A percentile compares a stretch with the other conserved stretches of the same genome.
phyloP scores from a whole-genome alignment of 1,140 invertebrate genomes.

The Micrasema longulum region DNA sequence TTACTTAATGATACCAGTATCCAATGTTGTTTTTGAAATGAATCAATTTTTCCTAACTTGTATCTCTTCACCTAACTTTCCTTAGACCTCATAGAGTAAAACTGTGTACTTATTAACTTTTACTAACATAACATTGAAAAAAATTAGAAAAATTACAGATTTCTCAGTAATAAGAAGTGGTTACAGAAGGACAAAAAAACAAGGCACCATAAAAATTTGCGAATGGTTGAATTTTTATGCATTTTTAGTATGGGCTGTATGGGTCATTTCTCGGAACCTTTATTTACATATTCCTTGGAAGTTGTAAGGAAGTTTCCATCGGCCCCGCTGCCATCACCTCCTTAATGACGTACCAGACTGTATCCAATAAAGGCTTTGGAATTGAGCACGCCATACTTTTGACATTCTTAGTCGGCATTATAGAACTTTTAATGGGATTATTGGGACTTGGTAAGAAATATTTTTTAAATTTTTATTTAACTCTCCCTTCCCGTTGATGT shows the following conservation, averaged over 20 bases:
- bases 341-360: conserved; percentile 81
- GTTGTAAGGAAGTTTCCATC: conserved; percentile 89
- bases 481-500: no score
- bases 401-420: conserved; percentile 81
- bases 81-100: no score
- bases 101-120: no score
- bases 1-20: no score
- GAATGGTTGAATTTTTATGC: background rate
- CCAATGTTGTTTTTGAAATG: no score
- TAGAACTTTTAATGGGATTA: conserved; percentile 87
- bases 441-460: conserved; percentile 80
- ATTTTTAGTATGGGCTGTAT: conserved; percentile 84
- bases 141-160: no score
- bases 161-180: no score
- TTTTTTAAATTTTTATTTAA: conserved; percentile 11
- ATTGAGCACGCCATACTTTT: conserved; percentile 83
- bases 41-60: no score
- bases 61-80: no score
- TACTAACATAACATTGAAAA: no score
- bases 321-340: conserved; percentile 88
- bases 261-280: conserved; percentile 91
- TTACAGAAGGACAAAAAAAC: no score
- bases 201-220: no score
- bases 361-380: conserved; percentile 69
- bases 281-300: conserved; percentile 90